Evolutionary conservation across 2,797 vertebrate genomes (phyloP).

Genomic region (Crenichthys baileyi): DNA sequence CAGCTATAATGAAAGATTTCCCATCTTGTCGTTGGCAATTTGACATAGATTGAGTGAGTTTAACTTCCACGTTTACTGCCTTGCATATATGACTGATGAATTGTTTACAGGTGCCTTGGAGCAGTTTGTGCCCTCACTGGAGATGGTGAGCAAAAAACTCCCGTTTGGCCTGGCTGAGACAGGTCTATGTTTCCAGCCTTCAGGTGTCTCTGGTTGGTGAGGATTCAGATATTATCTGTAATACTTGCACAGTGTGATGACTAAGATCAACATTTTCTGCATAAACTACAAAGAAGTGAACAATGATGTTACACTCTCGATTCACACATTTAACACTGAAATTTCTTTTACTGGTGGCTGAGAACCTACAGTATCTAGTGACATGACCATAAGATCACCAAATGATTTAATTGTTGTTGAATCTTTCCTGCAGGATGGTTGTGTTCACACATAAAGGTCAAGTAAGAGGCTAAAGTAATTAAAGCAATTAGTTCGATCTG

Average conservation of each 20-base stretch:
- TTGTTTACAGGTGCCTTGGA: conserved; percentile 84
- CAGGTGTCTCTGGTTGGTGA: conserved; percentile 75
- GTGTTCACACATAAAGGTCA: too few species aligned
- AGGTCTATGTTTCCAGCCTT: conserved; percentile 87
- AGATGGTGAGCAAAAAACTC: conserved; percentile 87
- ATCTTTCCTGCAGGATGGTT: too few species aligned
- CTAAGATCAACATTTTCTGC: too few species aligned
- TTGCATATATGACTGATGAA: not conserved
- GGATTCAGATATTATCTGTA: conserved; percentile 38
- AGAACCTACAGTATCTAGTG: not conserved
- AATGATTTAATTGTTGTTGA: too few species aligned
- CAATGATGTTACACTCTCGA: not conserved
- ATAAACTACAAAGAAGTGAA: too few species aligned
- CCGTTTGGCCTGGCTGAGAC: conserved; percentile 92
- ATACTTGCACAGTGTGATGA: not conserved
- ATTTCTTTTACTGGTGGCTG: not conserved
- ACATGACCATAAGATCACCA: not conserved
- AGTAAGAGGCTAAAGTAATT: too few species aligned
- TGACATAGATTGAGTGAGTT: not conserved
- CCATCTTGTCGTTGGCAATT: too few species aligned
- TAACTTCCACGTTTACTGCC: not conserved
- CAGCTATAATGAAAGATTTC: too few species aligned
- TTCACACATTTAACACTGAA: not conserved
- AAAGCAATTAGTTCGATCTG: too few species aligned
- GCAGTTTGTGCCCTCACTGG: conserved; percentile 83